A percentile compares a stretch with the other conserved stretches of the same genome.
Evolutionary conservation across 2,797 vertebrate genomes (phyloP).

Genomic region (Pampus argenteus): DNA sequence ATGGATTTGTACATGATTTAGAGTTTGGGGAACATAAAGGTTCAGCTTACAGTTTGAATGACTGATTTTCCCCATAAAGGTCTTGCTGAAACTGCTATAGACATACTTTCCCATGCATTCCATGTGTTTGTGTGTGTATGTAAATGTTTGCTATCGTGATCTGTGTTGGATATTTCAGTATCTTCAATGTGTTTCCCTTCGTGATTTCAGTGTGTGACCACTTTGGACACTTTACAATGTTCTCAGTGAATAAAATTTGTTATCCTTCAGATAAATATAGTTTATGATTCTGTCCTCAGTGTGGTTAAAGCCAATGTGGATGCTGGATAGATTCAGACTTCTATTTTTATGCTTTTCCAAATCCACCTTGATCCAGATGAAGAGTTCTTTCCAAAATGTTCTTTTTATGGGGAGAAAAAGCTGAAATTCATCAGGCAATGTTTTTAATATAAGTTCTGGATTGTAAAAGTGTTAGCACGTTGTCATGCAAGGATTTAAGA

Average conservation of each 20-base stretch:
- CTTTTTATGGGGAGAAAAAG: conserved; percentile 45
- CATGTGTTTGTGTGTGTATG: conserved; percentile 37
- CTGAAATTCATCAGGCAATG: conserved; percentile 49
- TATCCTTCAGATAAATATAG: conserved; percentile 65
- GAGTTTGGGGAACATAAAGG: conserved; percentile 52
- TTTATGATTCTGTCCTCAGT: conserved; percentile 63
- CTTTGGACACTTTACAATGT: conserved; percentile 55
- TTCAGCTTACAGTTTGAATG: conserved; percentile 54
- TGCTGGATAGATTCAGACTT: conserved; percentile 53
- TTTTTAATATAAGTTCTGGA: conserved; percentile 58
- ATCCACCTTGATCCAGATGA: conserved; percentile 41
- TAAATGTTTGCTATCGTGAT: conserved; percentile 31
- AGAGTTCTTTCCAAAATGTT: conserved; percentile 50
- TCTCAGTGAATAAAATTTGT: conserved; percentile 58
- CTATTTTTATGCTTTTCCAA: conserved; percentile 59
- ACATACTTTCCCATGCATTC: conserved; percentile 73
- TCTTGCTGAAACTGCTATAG: conserved; percentile 40
- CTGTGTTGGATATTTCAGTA: conserved; percentile 33
- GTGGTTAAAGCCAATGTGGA: conserved; percentile 53
- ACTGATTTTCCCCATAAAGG: conserved; percentile 52
- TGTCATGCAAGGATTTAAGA: conserved; percentile 60
- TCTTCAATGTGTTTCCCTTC: conserved; percentile 40
- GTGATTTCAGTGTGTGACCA: conserved; percentile 32
- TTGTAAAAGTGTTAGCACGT: conserved; percentile 63
- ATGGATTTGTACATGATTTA: conserved; percentile 61